Evolutionary conservation across 2,113 vertebrate species (phyloP), one percentile per base, ranked within the genome.

Genomic region (Channa argus): DNA sequence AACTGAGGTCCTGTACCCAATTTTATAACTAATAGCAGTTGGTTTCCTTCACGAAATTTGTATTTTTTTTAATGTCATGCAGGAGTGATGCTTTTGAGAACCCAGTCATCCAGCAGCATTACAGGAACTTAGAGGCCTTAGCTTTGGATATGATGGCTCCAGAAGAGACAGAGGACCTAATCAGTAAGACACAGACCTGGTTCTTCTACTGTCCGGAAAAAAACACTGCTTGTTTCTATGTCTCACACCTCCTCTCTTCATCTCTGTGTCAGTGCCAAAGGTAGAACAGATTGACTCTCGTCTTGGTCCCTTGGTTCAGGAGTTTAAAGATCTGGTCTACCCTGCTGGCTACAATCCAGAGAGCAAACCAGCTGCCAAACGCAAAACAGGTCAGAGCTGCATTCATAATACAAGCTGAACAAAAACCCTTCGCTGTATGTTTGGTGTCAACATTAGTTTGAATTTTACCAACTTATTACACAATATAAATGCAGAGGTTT

Each of bases 61-160:
- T 2, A 36, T 78, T 71, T 8, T 75, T 58, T 52, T 8, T 33
- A 11, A 66, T 56, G 6, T 53, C 10, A 45, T 36, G 6, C 69
- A 99, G 98, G 95, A 94, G 90, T 69, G 97, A 97, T 63, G 92
- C 95, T 45, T 99, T 99, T 91, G 97, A 99, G 93, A 99, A 99
- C 86, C 98, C 98, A 0, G 95, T 95, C 53, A 89, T 99, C 60
- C 98, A 99, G 89, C 94, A 97, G 84, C 95, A 99, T 75, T 99
- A 93, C 91, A 93, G 96, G 83, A 99, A 99, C 93, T 90, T 99
- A 89, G 98, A 99, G 89, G 98, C 97, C 43, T 90, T 99, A 86
- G 98, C 98, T 0, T 90, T 99, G 85, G 95, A 97, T 71, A 84
- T 96, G 94, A 1, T 86, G 81, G 95, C 96, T 76, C 96, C 97